Base-by-base conservation (phyloP, 1,140 invertebrate genomes). In the Ridgeia piscesae region DNA sequence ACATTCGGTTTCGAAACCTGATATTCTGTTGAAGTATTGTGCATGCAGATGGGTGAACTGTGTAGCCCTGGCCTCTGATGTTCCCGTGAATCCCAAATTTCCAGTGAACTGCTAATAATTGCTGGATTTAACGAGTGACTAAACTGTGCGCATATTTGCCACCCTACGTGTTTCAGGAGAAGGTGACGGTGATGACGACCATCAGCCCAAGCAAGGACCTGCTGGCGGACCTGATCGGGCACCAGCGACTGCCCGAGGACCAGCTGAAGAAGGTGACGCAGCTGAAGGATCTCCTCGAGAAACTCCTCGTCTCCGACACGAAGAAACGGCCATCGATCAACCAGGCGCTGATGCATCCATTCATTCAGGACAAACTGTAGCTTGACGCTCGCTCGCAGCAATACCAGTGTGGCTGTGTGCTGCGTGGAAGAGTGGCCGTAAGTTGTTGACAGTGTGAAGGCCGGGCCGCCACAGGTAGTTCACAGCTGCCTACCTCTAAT, bases 261-360 rank as follows among this genome's bases (percentile, higher is more conserved):
- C 98, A 99, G 94, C 97, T 98, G 92, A 97, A 98, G 92, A 99
- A 99, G 96, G 98, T 99, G 1, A 97, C 97, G 4, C 99, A 99
- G 95, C 96, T 99, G 8, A 98, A 98, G 94, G 98, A 99, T 95
- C 96, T 99, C 8, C 96, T 99, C 48, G 99, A 99, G 93, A 97
- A 98, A 92, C 98, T 99, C 94, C 97, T 99, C 34, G 98, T 98
- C 96, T 96, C 99, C 89, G 99, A 99, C 96, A 98, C 99, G 0
- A 97, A 97, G 34, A 99, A 99, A 96, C 97, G 99, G 92, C 97
- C 99, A 92, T 98, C 98, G 0, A 97, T 99, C 91, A 99, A 98
- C 95, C 98, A 99, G 95, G 98, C 99, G 34, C 96, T 99, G 34
- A 97, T 98, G 35, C 99, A 99, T 97, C 98, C 98, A 1, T 99